phyloP scores from a whole-genome alignment of 2,797 vertebrate genomes.

The Neosilurus hyrtlii region DNA sequence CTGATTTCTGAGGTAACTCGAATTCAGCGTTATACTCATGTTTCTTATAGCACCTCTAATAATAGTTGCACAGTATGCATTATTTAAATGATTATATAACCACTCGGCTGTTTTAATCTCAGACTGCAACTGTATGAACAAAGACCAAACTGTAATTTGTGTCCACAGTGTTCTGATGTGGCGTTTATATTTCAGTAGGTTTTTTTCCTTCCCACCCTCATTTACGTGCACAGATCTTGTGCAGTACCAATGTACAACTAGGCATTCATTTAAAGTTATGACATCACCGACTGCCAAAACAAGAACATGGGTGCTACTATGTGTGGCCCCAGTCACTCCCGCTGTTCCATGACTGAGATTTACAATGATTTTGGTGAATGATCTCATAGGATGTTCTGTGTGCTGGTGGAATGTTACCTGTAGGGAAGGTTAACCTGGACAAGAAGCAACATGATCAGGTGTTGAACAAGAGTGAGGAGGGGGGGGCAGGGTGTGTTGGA shows the following conservation, averaged over 20 bases:
- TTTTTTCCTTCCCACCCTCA: constrained; percentile 16
- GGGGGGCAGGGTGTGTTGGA: background rate
- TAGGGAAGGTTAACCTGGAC: background rate
- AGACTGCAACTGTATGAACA: background rate
- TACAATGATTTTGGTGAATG: constrained; percentile 22
- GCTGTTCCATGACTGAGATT: constrained; percentile 12
- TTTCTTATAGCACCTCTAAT: background rate
- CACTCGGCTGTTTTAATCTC: background rate
- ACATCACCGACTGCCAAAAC: constrained; percentile 35
- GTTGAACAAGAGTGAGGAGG: background rate
- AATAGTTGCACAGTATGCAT: background rate
- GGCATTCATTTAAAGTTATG: constrained; percentile 38
- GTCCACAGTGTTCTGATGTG: constrained; percentile 28
- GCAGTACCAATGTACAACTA: constrained; percentile 35
- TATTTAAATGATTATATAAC: constrained; percentile 10
- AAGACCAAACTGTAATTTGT: constrained; percentile 31
- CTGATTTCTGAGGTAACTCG: background rate
- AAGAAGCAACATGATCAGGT: constrained; percentile 25
- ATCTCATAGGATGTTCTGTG: background rate
- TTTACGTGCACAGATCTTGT: constrained; percentile 26
- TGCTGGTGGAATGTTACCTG: background rate
- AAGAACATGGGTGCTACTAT: constrained; percentile 30
- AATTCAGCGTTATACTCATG: background rate
- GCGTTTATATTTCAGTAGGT: constrained; percentile 30
- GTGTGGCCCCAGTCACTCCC: constrained; percentile 9